phyloP scores from a whole-genome alignment of 2,797 vertebrate species.

The Pogonophryne albipinna region DNA sequence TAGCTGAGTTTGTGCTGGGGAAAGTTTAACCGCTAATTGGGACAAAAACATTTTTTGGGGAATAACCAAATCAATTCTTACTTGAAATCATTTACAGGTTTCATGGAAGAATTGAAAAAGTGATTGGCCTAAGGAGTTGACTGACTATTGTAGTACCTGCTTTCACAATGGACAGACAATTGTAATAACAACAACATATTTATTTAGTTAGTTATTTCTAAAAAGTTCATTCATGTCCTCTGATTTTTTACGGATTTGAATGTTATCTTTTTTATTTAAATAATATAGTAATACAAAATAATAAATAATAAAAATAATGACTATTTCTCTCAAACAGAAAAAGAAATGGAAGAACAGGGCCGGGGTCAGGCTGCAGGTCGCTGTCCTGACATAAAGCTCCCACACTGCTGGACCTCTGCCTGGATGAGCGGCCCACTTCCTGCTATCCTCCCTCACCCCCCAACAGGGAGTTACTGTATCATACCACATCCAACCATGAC shows the following conservation, averaged over 20 bases:
- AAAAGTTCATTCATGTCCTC: background rate
- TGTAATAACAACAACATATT: too few species aligned
- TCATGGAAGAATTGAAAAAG: background rate
- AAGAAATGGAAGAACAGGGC: background rate
- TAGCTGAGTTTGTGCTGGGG: background rate
- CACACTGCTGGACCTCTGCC: slow-evolving; percentile 37
- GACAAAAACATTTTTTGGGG: background rate
- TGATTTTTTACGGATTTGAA: background rate
- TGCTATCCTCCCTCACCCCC: slow-evolving; percentile 7
- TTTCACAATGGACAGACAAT: too few species aligned
- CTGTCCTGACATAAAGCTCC: background rate
- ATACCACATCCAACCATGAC: slow-evolving; percentile 18
- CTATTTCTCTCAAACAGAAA: background rate
- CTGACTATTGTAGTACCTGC: background rate
- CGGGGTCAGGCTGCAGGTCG: background rate
- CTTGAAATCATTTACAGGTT: background rate
- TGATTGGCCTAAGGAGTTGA: background rate
- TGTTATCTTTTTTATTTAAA: background rate
- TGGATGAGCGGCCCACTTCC: slow-evolving; percentile 12
- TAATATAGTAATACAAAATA: too few species aligned
- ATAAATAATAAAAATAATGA: too few species aligned
- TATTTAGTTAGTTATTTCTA: background rate
- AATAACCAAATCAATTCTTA: too few species aligned
- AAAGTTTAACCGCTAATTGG: too few species aligned
- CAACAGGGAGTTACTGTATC: slow-evolving; percentile 15